These are phyloP conservation scores for Perithous albicinctus DNA, from an alignment of 2,888 invertebrate species.

Conservation along the genomic window DNA sequence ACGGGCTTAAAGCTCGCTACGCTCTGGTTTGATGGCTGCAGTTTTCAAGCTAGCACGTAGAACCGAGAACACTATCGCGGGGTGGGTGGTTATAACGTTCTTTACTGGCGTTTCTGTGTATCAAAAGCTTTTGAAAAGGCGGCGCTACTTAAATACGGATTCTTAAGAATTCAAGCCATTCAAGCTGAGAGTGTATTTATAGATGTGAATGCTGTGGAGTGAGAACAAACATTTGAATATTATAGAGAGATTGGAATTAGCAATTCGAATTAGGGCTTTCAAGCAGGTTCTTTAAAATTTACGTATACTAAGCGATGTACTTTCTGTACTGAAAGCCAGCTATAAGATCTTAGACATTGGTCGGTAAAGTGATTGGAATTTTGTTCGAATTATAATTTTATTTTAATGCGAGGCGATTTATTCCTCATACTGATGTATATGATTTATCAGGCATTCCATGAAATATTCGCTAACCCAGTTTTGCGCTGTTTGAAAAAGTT, in stretches of 20 bases:
- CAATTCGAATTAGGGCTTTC: slow-evolving; percentile 13
- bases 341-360: not conserved
- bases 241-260: not conserved
- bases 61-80: slow-evolving; percentile 10
- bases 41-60: slow-evolving; percentile 16
- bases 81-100: slow-evolving; percentile 15
- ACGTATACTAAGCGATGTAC: not conserved
- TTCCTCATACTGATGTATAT: not conserved
- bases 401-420: not conserved
- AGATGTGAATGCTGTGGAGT: too few species aligned
- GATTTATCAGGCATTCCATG: too few species aligned
- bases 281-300: slow-evolving; percentile 4
- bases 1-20: slow-evolving; percentile 25
- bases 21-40: slow-evolving; percentile 47
- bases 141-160: slow-evolving; percentile 1
- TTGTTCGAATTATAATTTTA: not conserved
- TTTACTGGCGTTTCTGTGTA: not conserved
- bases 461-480: too few species aligned
- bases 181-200: not conserved
- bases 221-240: slow-evolving; percentile 1
- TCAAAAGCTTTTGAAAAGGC: slow-evolving; percentile 11
- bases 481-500: too few species aligned
- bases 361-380: not conserved
- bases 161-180: not conserved
- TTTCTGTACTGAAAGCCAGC: not conserved